Conservation (phyloP, 1,140 invertebrate species). For the Tetramorium simillimum region DNA sequence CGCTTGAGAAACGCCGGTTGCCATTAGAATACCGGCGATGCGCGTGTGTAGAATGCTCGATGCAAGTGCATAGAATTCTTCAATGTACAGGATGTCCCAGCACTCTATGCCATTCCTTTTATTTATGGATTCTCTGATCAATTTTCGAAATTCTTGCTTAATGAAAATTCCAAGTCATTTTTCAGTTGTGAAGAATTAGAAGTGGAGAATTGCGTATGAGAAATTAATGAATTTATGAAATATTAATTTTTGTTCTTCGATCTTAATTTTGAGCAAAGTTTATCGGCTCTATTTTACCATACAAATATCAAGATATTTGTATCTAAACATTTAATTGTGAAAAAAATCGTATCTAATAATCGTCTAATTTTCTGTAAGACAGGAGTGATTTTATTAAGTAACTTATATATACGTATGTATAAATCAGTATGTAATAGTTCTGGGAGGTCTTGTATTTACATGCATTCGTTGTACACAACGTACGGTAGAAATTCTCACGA, state of each 20-base stretch:
- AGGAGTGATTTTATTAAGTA: background rate
- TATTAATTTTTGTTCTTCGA: background rate
- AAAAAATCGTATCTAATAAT: background rate
- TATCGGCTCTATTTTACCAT: background rate
- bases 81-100: conserved; percentile 18
- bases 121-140: background rate
- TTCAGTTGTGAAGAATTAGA: background rate
- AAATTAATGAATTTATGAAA: background rate
- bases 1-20: conserved; percentile 53
- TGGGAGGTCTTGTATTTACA: background rate
- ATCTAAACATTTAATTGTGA: background rate
- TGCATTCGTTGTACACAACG: background rate
- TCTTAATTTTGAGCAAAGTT: background rate
- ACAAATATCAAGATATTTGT: background rate
- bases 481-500: conserved; percentile 27
- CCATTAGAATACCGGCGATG: conserved; percentile 60
- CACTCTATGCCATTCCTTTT: background rate
- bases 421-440: background rate
- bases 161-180: conserved; percentile 11
- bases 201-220: background rate
- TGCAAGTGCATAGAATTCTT: conserved; percentile 52
- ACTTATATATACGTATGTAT: background rate
- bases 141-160: background rate
- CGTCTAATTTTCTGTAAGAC: background rate
- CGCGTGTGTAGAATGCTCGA: conserved; percentile 46